Conservation (phyloP, 2,888 invertebrate genomes). For the Tricholauxania praeusta region DNA sequence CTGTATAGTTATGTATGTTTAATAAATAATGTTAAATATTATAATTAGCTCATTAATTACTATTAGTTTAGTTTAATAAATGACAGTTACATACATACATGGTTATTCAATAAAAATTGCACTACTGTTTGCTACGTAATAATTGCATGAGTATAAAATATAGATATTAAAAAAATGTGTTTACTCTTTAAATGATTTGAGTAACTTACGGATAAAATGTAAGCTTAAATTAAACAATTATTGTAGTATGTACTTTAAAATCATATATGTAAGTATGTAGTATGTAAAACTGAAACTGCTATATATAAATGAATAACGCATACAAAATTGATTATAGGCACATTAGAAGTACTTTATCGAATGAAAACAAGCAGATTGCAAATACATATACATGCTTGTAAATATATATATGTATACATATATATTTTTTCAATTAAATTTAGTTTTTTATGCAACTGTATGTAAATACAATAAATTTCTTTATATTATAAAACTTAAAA, state of each 20-base stretch:
- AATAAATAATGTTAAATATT: constrained; percentile 35
- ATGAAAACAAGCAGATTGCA: constrained; percentile 3
- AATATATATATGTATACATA: no score
- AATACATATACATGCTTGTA: no score
- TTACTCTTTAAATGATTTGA: background rate
- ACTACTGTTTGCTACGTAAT: constrained; percentile 49
- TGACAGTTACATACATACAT: constrained; percentile 49
- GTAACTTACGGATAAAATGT: background rate
- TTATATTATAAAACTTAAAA: constrained; percentile 2
- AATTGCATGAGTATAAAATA: constrained; percentile 37
- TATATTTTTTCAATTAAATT: no score
- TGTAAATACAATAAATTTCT: background rate
- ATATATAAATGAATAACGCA: constrained; percentile 19
- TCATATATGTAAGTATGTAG: background rate
- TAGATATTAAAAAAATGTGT: constrained; percentile 21
- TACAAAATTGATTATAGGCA: constrained; percentile 25
- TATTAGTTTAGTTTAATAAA: constrained; percentile 30
- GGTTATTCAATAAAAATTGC: constrained; percentile 53
- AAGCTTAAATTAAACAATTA: constrained; percentile 16
- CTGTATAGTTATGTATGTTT: constrained; percentile 25
- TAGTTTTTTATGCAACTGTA: background rate
- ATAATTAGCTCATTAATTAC: constrained; percentile 24
- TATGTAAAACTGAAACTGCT: background rate
- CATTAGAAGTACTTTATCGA: constrained; percentile 27
- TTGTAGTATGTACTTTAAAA: background rate